These are phyloP conservation scores for Chalcosyrphus nemorum DNA, from an alignment of 2,888 invertebrate genomes.

Conservation along the genomic window DNA sequence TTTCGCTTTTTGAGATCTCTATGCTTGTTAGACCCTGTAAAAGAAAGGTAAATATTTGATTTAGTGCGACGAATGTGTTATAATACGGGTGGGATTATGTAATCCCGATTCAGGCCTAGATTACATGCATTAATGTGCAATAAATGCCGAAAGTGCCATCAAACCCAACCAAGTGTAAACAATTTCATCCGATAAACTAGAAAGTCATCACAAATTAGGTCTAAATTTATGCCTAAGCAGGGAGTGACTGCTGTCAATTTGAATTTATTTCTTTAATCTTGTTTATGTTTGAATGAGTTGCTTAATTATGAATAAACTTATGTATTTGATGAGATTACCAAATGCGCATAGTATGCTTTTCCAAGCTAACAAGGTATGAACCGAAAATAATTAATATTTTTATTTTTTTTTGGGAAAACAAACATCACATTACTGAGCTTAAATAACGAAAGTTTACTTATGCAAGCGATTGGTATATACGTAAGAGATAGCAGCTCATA, in stretches of 20 bases:
- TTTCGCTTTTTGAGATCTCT: slow-evolving; percentile 53
- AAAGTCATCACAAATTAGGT: slow-evolving; percentile 9
- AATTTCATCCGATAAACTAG: slow-evolving; percentile 20
- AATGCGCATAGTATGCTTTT: not conserved
- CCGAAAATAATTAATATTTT: not conserved
- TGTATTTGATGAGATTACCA: slow-evolving; percentile 3
- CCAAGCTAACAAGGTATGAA: not conserved
- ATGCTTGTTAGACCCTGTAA: slow-evolving; percentile 61
- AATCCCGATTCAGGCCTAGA: not conserved
- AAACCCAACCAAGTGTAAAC: not conserved
- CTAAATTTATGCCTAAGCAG: not conserved
- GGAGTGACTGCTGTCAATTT: not conserved
- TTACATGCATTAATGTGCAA: not conserved
- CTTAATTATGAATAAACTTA: slow-evolving; percentile 32
- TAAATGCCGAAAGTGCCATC: not conserved
- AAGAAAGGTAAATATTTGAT: slow-evolving; percentile 8
- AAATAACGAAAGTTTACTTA: slow-evolving; percentile 3
- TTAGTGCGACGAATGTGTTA: not conserved
- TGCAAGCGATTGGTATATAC: not conserved
- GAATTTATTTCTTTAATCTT: not conserved
- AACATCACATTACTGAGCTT: not conserved
- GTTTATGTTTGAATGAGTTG: not conserved
- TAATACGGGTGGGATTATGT: not conserved
- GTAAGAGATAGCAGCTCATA: not conserved
- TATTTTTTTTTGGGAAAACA: not conserved